These are phyloP conservation scores for Tachystola acroxantha DNA, from an alignment of 2,888 invertebrate genomes.

Conservation along the genomic window DNA sequence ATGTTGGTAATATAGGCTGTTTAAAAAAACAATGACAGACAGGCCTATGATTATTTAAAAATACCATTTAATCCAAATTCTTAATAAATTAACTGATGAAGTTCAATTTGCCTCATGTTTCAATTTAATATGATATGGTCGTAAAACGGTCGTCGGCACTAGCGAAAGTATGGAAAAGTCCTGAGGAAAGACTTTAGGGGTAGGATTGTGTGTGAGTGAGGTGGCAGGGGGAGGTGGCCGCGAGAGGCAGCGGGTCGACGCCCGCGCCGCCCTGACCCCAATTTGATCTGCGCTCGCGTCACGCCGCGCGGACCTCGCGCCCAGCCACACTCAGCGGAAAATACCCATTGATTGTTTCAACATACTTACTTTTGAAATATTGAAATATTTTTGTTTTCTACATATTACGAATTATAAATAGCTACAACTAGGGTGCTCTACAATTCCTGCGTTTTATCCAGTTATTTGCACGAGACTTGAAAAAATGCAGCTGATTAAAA, in stretches of 20 bases:
- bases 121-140: slow-evolving; percentile 19
- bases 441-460: not conserved
- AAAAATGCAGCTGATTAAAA: no score
- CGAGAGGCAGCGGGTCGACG: slow-evolving; percentile 69
- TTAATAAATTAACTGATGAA: no score
- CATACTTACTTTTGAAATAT: slow-evolving; percentile 16
- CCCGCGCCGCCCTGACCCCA: slow-evolving; percentile 76
- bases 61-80: no score
- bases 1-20: no score
- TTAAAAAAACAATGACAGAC: no score
- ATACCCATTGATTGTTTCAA: slow-evolving; percentile 58
- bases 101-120: no score
- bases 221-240: slow-evolving; percentile 23
- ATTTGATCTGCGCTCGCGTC: slow-evolving; percentile 70
- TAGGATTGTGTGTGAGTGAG: slow-evolving; percentile 22
- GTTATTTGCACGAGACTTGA: no score
- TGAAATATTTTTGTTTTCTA: slow-evolving; percentile 1
- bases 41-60: no score
- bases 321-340: slow-evolving; percentile 71
- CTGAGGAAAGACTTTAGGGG: slow-evolving; percentile 14
- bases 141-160: slow-evolving; percentile 26
- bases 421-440: no score
- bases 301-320: slow-evolving; percentile 72
- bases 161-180: slow-evolving; percentile 35
- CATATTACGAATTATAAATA: no score